Evolutionary conservation across 2,797 vertebrate species (phyloP).

Genomic region (Sebastes matsubarae): DNA sequence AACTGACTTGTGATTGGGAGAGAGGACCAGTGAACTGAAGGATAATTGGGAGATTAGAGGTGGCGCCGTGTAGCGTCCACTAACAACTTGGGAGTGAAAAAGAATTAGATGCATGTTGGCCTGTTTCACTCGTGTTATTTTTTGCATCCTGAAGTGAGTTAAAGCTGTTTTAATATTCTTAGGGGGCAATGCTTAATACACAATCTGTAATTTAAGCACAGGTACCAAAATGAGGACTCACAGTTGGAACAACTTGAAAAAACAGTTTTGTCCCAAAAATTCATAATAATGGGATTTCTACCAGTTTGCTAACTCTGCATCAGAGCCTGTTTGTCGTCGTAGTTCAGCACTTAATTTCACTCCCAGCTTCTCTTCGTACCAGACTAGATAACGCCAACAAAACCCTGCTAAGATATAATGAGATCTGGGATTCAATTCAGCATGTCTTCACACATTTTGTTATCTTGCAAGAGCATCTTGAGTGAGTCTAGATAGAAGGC

Average conservation of each 20-base stretch:
- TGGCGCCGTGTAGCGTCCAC: not conserved
- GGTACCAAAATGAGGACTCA: conserved; percentile 51
- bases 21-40: conserved; percentile 35
- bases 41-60: conserved; percentile 44
- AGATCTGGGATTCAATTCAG: conserved; percentile 1
- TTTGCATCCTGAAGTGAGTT: conserved; percentile 10
- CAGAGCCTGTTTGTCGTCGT: conserved; percentile 1
- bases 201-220: not conserved
- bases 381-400: not conserved
- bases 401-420: not conserved
- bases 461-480: not conserved
- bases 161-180: not conserved
- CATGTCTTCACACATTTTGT: conserved; percentile 11
- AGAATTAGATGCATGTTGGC: conserved; percentile 35
- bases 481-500: conserved; percentile 41
- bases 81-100: conserved; percentile 28
- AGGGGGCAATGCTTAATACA: not conserved
- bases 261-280: not conserved
- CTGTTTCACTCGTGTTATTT: not conserved
- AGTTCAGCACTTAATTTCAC: conserved; percentile 19
- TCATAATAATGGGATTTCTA: not conserved
- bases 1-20: conserved; percentile 48
- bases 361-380: conserved; percentile 11
- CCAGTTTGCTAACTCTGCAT: conserved; percentile 26
- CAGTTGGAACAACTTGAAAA: conserved; percentile 19